A percentile compares a stretch with the other conserved stretches of the same genome.
phyloP scores from a whole-genome alignment of 2,888 invertebrate genomes.

The Fragum whitleyi region DNA sequence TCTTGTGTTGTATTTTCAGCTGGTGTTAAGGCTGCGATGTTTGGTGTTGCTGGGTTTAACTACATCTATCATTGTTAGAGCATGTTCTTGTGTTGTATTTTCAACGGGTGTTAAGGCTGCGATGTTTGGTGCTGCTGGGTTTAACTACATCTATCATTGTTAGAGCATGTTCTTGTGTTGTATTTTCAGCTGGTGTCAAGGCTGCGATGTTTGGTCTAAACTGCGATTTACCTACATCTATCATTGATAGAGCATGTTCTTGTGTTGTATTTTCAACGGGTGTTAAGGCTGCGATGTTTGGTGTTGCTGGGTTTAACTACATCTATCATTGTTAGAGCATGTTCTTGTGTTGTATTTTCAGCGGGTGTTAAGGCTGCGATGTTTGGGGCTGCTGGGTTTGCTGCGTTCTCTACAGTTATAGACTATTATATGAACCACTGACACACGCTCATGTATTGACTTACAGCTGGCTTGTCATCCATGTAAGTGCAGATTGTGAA shows the following conservation, averaged over 20 bases:
- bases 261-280: constrained; percentile 95
- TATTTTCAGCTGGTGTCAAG: constrained; percentile 94
- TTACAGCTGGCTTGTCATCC: not conserved
- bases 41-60: constrained; percentile 98
- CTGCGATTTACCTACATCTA: too few relatives aligned
- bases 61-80: too few relatives aligned
- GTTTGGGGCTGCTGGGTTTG: constrained; percentile 98
- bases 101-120: constrained; percentile 97
- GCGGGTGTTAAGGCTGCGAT: constrained; percentile 97
- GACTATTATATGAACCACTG: constrained; percentile 94
- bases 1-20: too few relatives aligned
- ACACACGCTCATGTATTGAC: not conserved
- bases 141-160: too few relatives aligned
- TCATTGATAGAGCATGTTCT: too few relatives aligned
- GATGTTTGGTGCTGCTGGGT: constrained; percentile 96
- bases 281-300: constrained; percentile 95
- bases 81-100: too few relatives aligned
- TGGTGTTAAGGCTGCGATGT: constrained; percentile 95
- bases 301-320: too few relatives aligned
- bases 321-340: too few relatives aligned
- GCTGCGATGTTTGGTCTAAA: constrained; percentile 96
- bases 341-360: too few relatives aligned
- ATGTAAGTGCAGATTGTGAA: not conserved
- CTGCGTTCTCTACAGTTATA: constrained; percentile 97
- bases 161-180: too few relatives aligned